Base-by-base conservation (phyloP, 2,888 invertebrate genomes). In the Drosophila incognita region DNA sequence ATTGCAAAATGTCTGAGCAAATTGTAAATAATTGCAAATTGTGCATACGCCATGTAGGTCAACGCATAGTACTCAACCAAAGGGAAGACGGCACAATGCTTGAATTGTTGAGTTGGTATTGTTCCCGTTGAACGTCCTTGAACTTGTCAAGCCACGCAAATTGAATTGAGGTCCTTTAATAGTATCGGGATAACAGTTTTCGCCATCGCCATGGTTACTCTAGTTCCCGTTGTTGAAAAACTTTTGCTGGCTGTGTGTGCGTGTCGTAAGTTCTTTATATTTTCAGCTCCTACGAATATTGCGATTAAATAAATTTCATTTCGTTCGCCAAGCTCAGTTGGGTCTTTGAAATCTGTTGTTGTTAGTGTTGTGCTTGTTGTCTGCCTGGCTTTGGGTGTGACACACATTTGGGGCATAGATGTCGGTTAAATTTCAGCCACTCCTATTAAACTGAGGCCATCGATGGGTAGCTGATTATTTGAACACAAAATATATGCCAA, bases 81-180 rank as follows among this genome's bases (percentile, higher is more conserved):
- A 35, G 13, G 27, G 21, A n/a, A 15, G 31, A 35, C 18, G 10
- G n/a, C 52, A 6, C 31, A 48, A 49, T 53, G 38, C 54, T 33
- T 36, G n/a, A 38, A 13, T 56, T 58, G 18, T 24, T 71, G 57
- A 31, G 59, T 56, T 33, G 29, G 13, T 33, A 29, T 54, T 29
- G 38, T 33, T 69, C 61, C 62, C 57, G 59, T 74, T 67, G 80
- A 86, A 90, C 86, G 90, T 87, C 90, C 91, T 90, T 90, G 90
- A 90, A 91, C 90, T 91, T 90, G 90, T 79, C 82, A 71, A 53
- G 60, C 40, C 56, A 52, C 40, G 36, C 65, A 72, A 66, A 66
- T 67, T 51, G 38, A 59, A 33, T 67, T 59, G 72, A 60, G 69
- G 67, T 82, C 69, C 72, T 69, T 75, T 64, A 51, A 69, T 56